These are phyloP conservation scores for Macrobrachium rosenbergii DNA, from an alignment of 1,140 invertebrate species.

Conservation along the genomic window DNA sequence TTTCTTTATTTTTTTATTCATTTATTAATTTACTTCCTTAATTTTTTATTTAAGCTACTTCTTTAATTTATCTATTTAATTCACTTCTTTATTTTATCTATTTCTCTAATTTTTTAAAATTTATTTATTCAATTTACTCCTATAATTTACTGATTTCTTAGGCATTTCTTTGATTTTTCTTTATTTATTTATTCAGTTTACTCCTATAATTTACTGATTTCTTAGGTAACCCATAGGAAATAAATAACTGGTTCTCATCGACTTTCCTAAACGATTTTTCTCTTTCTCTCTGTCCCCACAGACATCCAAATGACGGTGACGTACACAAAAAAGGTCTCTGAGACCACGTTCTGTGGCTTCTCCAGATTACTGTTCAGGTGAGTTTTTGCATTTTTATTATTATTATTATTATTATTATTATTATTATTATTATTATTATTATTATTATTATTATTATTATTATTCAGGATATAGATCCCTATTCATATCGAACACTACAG, in stretches of 20 bases:
- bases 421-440: too few relatives aligned
- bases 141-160: not conserved
- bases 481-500: too few relatives aligned
- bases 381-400: constrained; percentile 17
- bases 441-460: too few relatives aligned
- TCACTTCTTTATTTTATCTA: constrained; percentile 25
- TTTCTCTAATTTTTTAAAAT: constrained; percentile 5
- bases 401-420: too few relatives aligned
- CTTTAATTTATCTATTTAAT: not conserved
- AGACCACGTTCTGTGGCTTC: constrained; percentile 70
- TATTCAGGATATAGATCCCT: too few relatives aligned
- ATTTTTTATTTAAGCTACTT: not conserved
- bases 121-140: too few relatives aligned
- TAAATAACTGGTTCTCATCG: not conserved
- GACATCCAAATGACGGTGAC: constrained; percentile 66
- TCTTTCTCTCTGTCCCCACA: not conserved
- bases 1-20: not conserved
- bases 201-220: not conserved
- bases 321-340: constrained; percentile 71
- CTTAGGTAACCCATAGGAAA: too few relatives aligned
- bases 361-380: constrained; percentile 71
- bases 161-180: not conserved
- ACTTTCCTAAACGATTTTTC: not conserved
- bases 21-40: not conserved
- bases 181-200: not conserved